phyloP scores from a whole-genome alignment of 2,797 vertebrate species.

The Cirrhinus mrigala region DNA sequence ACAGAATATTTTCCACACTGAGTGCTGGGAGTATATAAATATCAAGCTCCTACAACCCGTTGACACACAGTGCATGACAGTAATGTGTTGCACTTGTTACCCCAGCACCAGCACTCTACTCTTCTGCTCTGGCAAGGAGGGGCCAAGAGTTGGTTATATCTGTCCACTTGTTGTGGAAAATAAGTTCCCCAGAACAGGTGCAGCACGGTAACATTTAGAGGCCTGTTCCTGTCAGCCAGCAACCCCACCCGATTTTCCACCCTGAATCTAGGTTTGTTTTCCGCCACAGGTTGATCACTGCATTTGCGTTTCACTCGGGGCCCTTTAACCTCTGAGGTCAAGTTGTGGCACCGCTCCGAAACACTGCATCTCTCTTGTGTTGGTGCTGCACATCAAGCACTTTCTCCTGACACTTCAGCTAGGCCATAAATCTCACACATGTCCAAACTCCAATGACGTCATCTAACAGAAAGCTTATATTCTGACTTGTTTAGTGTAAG shows the following conservation, averaged over 20 bases:
- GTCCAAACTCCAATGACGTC: background rate
- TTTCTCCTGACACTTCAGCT: conserved; percentile 48
- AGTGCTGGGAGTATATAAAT: conserved; percentile 65
- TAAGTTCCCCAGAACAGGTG: conserved; percentile 66
- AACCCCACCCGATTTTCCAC: conserved; percentile 69
- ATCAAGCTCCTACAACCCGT: conserved; percentile 47
- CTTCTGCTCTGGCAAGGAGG: conserved; percentile 16
- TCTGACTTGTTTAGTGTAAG: background rate
- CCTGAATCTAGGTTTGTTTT: conserved; percentile 12
- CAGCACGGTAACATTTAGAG: conserved; percentile 69
- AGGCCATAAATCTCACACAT: background rate
- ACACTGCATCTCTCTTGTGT: conserved; percentile 3
- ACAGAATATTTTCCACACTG: conserved; percentile 74
- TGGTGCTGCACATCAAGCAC: conserved; percentile 28
- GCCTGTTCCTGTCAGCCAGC: conserved; percentile 61
- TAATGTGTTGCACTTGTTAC: conserved; percentile 70
- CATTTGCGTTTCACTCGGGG: conserved; percentile 36
- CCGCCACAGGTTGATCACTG: conserved; percentile 25
- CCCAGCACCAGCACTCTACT: conserved; percentile 36
- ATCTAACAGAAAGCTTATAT: background rate
- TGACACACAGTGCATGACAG: conserved; percentile 65
- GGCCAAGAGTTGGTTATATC: conserved; percentile 59
- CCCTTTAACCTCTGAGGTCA: conserved; percentile 57
- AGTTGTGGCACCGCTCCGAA: conserved; percentile 20
- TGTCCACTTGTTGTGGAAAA: conserved; percentile 72